Evolutionary conservation across 2,113 vertebrate species (phyloP).

Genomic region (Archilochus colubris): DNA sequence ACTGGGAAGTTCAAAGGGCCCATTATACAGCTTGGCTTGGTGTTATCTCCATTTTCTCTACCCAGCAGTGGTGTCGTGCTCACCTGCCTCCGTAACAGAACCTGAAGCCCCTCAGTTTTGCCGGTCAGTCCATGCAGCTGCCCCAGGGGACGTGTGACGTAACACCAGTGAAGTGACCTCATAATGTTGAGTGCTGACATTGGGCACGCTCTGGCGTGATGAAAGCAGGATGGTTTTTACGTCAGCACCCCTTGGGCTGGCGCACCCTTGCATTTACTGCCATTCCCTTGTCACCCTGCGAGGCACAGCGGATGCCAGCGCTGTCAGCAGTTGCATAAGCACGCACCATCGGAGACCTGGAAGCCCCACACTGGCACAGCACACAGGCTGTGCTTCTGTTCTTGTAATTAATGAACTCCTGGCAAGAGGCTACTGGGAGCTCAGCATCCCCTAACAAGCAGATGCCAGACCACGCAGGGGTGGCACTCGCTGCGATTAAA

Average conservation of each 20-base stretch:
- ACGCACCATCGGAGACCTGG: slow-evolving; percentile 30
- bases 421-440: slow-evolving; percentile 11
- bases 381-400: not conserved
- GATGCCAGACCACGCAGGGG: not conserved
- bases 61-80: not conserved
- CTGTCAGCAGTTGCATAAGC: slow-evolving; percentile 25
- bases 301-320: not conserved
- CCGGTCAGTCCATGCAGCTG: not conserved
- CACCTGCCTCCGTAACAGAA: not conserved
- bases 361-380: not conserved
- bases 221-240: not conserved
- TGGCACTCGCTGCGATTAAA: not conserved
- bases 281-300: not conserved
- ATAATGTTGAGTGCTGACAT: not conserved
- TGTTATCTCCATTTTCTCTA: not conserved
- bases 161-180: not conserved
- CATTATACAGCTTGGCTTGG: not conserved
- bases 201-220: not conserved
- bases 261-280: not conserved
- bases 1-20: not conserved
- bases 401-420: slow-evolving; percentile 55
- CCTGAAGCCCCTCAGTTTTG: not conserved
- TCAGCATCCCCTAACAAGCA: slow-evolving; percentile 22
- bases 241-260: rapidly evolving
- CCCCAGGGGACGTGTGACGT: not conserved